Conservation (phyloP, 1,140 invertebrate species). For the Hyphantria cunea region DNA sequence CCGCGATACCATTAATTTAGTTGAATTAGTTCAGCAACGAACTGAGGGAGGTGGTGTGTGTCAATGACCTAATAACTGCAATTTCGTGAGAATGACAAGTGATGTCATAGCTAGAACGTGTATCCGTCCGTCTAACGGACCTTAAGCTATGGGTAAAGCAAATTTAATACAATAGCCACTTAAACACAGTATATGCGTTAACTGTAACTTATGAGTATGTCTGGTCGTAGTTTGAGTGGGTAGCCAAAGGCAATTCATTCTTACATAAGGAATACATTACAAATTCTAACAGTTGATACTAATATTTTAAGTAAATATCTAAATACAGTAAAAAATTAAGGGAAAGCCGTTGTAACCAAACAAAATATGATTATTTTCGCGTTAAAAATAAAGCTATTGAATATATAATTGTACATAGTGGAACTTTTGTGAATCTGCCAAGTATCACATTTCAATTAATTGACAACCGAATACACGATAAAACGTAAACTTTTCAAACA, state of each 20-base stretch:
- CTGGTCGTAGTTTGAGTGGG: too few relatives aligned
- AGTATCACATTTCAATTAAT: neutral
- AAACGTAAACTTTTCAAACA: constrained; percentile 10
- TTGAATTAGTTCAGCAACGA: constrained; percentile 31
- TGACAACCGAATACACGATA: constrained; percentile 3
- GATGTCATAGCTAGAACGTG: constrained; percentile 45
- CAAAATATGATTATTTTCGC: too few relatives aligned
- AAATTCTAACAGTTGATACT: too few relatives aligned
- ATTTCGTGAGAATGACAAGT: constrained; percentile 41
- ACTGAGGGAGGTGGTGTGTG: constrained; percentile 42
- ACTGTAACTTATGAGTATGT: too few relatives aligned
- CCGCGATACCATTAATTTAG: constrained; percentile 8
- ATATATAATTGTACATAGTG: too few relatives aligned
- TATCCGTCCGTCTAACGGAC: constrained; percentile 51
- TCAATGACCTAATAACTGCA: constrained; percentile 54
- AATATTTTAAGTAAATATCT: too few relatives aligned
- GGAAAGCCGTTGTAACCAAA: too few relatives aligned
- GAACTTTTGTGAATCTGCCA: too few relatives aligned
- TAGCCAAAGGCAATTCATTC: too few relatives aligned
- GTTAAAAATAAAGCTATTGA: too few relatives aligned
- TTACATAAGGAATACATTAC: too few relatives aligned
- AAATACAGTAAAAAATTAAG: too few relatives aligned
- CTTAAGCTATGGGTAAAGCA: constrained; percentile 20
- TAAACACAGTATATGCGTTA: constrained; percentile 5
- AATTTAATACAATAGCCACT: constrained; percentile 19